These are phyloP conservation scores for Pangasius mekongensis DNA, from an alignment of 2,797 vertebrate species.

Conservation along the genomic window DNA sequence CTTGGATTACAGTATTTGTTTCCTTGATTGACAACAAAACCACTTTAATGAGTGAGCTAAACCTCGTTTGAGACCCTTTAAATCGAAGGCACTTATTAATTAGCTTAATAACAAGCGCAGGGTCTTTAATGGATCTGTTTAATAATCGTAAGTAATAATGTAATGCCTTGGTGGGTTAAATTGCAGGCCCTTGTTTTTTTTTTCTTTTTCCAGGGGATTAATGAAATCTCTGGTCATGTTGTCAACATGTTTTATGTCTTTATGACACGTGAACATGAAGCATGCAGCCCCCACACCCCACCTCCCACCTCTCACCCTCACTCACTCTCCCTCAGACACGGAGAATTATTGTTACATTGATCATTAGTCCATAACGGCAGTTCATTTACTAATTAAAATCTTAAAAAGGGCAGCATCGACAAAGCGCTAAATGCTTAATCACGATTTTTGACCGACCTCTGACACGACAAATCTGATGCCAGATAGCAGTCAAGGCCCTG, in stretches of 20 bases:
- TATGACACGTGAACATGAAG: constrained; percentile 64
- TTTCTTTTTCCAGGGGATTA: not conserved
- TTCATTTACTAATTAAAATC: constrained; percentile 97
- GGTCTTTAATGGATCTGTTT: constrained; percentile 14
- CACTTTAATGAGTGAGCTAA: not conserved
- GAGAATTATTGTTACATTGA: constrained; percentile 84
- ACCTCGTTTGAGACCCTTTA: not conserved
- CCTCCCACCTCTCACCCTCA: not conserved
- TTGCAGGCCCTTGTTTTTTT: not conserved
- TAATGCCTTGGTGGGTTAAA: not conserved
- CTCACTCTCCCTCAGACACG: constrained; percentile 46
- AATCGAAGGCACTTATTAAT: constrained; percentile 20
- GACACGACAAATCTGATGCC: constrained; percentile 71
- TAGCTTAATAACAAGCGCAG: not conserved
- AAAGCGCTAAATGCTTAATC: constrained; percentile 84
- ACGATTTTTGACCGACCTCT: constrained; percentile 75
- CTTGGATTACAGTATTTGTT: not conserved
- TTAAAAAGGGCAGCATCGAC: constrained; percentile 87
- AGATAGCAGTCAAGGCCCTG: constrained; percentile 70
- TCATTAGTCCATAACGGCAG: constrained; percentile 85
- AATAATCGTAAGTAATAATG: constrained; percentile 61
- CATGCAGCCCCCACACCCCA: constrained; percentile 57
- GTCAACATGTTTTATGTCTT: constrained; percentile 71
- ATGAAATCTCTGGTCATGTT: constrained; percentile 35
- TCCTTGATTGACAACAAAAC: constrained; percentile 4